Conservation (phyloP, 2,888 invertebrate genomes). For the Lasioglossum vierecki region DNA sequence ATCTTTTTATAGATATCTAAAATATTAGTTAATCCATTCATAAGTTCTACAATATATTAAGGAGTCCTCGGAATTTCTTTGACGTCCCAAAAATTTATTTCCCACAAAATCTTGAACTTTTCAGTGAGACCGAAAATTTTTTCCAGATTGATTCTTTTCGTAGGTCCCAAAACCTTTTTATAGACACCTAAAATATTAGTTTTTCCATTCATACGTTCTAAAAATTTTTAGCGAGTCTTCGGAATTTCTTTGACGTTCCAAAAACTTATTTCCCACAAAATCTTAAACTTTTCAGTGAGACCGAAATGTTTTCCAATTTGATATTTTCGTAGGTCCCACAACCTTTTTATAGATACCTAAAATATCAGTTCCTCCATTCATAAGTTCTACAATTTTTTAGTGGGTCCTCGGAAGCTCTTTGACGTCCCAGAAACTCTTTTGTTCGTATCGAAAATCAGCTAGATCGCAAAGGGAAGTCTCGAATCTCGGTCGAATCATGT, state of each 20-base stretch:
- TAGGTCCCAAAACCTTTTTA: neutral
- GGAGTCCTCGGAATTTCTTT: no score
- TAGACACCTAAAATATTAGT: no score
- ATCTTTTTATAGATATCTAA: neutral
- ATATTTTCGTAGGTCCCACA: neutral
- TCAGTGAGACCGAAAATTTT: neutral
- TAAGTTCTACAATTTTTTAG: neutral
- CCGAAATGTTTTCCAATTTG: neutral
- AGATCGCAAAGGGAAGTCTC: slow-evolving; percentile 1
- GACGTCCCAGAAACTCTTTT: neutral
- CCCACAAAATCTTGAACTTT: no score
- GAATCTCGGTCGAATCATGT: slow-evolving; percentile 48
- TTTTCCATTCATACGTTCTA: neutral
- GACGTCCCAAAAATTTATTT: neutral
- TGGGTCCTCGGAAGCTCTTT: no score
- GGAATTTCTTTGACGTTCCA: no score
- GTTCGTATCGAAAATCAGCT: slow-evolving; percentile 23
- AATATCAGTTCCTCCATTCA: neutral
- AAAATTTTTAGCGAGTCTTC: neutral
- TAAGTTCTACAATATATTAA: neutral
- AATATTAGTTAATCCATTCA: neutral
- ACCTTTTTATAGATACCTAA: neutral
- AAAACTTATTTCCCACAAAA: no score
- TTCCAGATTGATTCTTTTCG: no score
- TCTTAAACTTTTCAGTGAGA: no score